Evolutionary conservation across 2,888 invertebrate species (phyloP).

Genomic region (Amblyjoppa proteus): DNA sequence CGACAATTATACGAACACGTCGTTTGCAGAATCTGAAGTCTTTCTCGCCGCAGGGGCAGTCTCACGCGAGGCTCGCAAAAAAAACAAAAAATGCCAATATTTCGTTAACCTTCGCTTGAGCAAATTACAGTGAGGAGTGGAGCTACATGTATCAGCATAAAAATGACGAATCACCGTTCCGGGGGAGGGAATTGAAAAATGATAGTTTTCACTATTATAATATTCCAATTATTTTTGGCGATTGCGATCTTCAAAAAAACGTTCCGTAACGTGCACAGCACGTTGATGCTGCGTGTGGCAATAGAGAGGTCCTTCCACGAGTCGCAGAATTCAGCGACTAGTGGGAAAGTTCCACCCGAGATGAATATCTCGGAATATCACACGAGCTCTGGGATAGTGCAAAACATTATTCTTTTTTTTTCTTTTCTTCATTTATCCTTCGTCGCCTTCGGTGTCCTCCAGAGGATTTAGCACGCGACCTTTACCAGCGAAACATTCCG

Average conservation of each 20-base stretch:
- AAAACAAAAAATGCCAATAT: constrained; percentile 19
- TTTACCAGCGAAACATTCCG: constrained; percentile 4
- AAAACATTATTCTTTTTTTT: neutral
- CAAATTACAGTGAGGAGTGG: constrained; percentile 23
- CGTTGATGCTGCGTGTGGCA: neutral
- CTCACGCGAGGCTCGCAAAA: neutral
- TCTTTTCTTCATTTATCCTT: neutral
- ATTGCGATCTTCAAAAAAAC: neutral
- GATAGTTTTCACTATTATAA: neutral
- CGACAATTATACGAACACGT: neutral
- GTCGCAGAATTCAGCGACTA: constrained; percentile 6
- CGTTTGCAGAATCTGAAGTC: neutral
- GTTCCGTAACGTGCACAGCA: too few species aligned
- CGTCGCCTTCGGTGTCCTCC: constrained; percentile 22
- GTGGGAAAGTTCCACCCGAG: constrained; percentile 21
- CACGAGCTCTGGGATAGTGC: neutral
- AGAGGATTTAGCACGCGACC: constrained; percentile 17
- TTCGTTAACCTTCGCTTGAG: constrained; percentile 29
- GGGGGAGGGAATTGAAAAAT: neutral
- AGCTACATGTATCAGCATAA: neutral
- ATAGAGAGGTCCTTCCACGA: neutral
- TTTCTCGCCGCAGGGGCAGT: neutral
- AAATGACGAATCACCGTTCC: too few species aligned
- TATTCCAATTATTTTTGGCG: neutral
- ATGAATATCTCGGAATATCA: constrained; percentile 30